Evolutionary conservation across 1,140 invertebrate genomes (phyloP).

Genomic region (Solen grandis): DNA sequence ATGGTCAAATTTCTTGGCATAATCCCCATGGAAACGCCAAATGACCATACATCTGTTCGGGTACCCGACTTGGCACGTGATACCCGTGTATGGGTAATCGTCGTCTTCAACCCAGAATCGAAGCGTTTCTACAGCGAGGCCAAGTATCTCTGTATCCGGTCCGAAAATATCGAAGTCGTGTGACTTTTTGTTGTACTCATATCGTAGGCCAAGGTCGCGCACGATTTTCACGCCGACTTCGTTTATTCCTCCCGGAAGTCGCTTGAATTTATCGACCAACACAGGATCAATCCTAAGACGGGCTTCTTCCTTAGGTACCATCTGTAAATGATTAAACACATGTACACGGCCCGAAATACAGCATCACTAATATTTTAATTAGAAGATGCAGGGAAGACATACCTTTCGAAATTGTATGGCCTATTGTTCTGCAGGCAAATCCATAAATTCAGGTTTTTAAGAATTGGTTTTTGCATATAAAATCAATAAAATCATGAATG

Average conservation of each 20-base stretch:
- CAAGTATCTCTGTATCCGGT: slow-evolving; percentile 46
- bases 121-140: slow-evolving; percentile 28
- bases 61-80: slow-evolving; percentile 48
- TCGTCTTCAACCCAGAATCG: slow-evolving; percentile 47
- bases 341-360: too few species aligned
- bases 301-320: background rate
- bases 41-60: slow-evolving; percentile 43
- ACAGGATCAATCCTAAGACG: slow-evolving; percentile 42
- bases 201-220: slow-evolving; percentile 36
- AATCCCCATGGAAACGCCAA: slow-evolving; percentile 53
- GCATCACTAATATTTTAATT: too few species aligned
- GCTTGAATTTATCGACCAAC: slow-evolving; percentile 43
- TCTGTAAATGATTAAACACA: too few species aligned
- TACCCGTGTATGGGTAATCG: slow-evolving; percentile 39
- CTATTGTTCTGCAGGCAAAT: too few species aligned
- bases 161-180: slow-evolving; percentile 30
- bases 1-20: slow-evolving; percentile 54
- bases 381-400: too few species aligned
- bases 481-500: too few species aligned
- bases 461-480: too few species aligned
- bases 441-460: too few species aligned
- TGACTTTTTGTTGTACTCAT: slow-evolving; percentile 27
- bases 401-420: too few species aligned
- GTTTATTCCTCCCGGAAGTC: slow-evolving; percentile 32
- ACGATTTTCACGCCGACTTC: slow-evolving; percentile 45